A percentile compares a stretch with the other conserved stretches of the same genome.
phyloP scores from a whole-genome alignment of 92 coral and sea anemone species.

The Porites divaricata region DNA sequence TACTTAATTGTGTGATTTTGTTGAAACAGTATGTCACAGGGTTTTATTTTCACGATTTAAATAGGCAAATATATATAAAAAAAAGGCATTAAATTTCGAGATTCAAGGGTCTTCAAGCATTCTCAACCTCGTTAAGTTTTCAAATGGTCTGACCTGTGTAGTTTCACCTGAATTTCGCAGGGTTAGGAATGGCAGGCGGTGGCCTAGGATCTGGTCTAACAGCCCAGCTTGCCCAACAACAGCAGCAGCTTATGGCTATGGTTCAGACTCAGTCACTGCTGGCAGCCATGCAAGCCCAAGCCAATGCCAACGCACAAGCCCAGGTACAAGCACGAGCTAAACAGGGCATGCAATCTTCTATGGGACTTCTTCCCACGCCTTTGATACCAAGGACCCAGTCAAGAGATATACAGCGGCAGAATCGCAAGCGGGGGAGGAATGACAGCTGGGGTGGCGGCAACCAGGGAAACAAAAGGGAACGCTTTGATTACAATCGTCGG shows the following conservation, averaged over 20 bases:
- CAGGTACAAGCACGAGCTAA: slow-evolving; percentile 53
- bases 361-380: slow-evolving; percentile 44
- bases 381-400: slow-evolving; percentile 56
- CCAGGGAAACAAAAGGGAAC: slow-evolving; percentile 40
- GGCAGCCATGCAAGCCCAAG: slow-evolving; percentile 96
- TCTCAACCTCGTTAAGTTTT: neutral
- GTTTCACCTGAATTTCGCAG: slow-evolving; percentile 6
- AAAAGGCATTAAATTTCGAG: neutral
- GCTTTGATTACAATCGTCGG: slow-evolving; percentile 36
- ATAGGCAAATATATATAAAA: too few relatives aligned
- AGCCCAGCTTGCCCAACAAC: slow-evolving; percentile 88
- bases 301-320: slow-evolving; percentile 62
- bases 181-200: slow-evolving; percentile 21
- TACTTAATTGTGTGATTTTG: too few relatives aligned
- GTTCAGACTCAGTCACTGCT: slow-evolving; percentile 95
- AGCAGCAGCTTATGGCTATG: slow-evolving; percentile 97
- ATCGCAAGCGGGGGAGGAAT: slow-evolving; percentile 71
- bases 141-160: too few relatives aligned
- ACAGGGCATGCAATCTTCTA: slow-evolving; percentile 48
- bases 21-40: too few relatives aligned
- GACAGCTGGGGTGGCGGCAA: slow-evolving; percentile 54
- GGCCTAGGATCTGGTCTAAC: slow-evolving; percentile 50
- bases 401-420: slow-evolving; percentile 60
- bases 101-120: neutral
- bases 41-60: too few relatives aligned